phyloP scores from a whole-genome alignment of 2,888 invertebrate species.

The Azorinus chamasolen region DNA sequence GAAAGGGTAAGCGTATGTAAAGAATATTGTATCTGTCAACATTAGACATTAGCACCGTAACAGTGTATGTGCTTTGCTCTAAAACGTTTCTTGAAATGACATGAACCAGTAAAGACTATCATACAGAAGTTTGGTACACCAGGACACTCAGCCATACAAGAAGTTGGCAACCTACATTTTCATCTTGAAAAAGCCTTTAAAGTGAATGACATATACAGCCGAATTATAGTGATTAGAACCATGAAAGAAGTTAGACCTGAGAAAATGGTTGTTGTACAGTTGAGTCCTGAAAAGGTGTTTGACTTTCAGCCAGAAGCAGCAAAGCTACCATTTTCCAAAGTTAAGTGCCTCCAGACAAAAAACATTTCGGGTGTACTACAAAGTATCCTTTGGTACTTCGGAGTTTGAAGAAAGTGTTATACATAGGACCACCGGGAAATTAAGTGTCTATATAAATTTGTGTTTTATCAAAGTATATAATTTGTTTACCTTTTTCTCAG shows the following conservation, averaged over 20 bases:
- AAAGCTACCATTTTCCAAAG: constrained; percentile 38
- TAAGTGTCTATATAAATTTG: not conserved
- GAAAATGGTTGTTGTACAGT: constrained; percentile 17
- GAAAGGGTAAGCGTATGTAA: constrained; percentile 27
- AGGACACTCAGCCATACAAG: constrained; percentile 48
- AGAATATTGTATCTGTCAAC: constrained; percentile 29
- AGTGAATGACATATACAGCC: constrained; percentile 44
- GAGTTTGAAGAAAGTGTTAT: constrained; percentile 2
- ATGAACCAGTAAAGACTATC: constrained; percentile 2
- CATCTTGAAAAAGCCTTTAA: constrained; percentile 45
- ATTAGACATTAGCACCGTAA: constrained; percentile 31
- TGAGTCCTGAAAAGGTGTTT: constrained; percentile 9
- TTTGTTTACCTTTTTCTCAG: no score
- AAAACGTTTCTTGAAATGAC: constrained; percentile 17
- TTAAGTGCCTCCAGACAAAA: constrained; percentile 28
- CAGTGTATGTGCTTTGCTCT: constrained; percentile 33
- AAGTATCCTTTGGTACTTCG: constrained; percentile 17
- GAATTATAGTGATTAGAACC: constrained; percentile 25
- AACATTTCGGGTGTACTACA: constrained; percentile 30
- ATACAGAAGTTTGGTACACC: constrained; percentile 25
- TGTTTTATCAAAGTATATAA: no score
- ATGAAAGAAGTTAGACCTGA: constrained; percentile 20
- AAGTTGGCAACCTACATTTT: constrained; percentile 49
- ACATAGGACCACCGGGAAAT: constrained; percentile 2
- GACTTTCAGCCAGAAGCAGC: constrained; percentile 18